phyloP scores from a whole-genome alignment of 37 sponge, comb jelly and placozoan genomes.

The Hexactinellida sp. region DNA sequence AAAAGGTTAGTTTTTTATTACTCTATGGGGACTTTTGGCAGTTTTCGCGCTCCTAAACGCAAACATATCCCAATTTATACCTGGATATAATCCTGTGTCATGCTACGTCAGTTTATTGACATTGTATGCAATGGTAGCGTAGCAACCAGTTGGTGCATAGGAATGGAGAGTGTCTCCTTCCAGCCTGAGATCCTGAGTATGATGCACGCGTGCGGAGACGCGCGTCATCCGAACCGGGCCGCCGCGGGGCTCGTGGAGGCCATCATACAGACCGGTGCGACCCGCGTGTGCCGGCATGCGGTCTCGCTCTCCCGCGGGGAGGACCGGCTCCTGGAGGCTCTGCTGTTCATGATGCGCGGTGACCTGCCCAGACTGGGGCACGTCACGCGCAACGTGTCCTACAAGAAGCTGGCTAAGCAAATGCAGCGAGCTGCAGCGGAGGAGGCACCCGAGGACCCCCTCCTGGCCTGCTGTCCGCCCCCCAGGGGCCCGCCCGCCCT shows the following conservation, averaged over 20 bases:
- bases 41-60: too few species aligned
- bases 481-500: neutral
- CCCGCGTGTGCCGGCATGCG: neutral
- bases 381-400: neutral
- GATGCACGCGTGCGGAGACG: neutral
- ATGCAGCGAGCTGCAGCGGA: neutral
- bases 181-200: neutral
- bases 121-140: too few species aligned
- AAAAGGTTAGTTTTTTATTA: too few species aligned
- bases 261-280: neutral
- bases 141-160: too few species aligned
- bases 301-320: neutral
- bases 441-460: neutral
- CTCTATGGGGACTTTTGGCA: too few species aligned
- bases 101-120: too few species aligned
- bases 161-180: neutral
- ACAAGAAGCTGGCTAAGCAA: constrained; percentile 15
- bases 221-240: neutral
- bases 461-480: neutral
- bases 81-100: too few species aligned
- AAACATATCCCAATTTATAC: too few species aligned
- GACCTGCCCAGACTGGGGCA: neutral
- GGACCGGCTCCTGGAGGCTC: neutral
- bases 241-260: neutral
- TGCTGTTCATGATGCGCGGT: neutral